Conservation (phyloP, 2,113 vertebrate species). For the Eudorcas thomsonii region DNA sequence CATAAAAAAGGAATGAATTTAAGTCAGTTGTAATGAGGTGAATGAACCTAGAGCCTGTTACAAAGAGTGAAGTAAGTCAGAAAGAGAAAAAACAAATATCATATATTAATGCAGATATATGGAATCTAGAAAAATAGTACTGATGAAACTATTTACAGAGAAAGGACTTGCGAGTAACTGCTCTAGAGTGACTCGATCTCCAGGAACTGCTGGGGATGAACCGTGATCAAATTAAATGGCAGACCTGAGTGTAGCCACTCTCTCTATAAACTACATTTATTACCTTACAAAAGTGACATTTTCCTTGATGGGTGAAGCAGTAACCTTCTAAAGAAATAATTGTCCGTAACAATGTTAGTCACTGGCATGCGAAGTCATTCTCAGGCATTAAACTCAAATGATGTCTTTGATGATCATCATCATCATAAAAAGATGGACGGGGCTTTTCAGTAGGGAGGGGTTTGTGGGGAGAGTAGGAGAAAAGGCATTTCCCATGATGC, state of each 20-base stretch:
- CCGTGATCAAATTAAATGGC: constrained; percentile 30
- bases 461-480: background rate
- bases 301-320: constrained; percentile 3
- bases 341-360: background rate
- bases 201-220: background rate
- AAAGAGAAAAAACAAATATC: background rate
- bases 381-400: background rate
- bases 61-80: background rate
- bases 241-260: background rate
- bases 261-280: constrained; percentile 48
- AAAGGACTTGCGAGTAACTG: background rate
- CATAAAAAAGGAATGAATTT: background rate
- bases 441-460: background rate
- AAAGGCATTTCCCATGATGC: background rate
- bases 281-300: constrained; percentile 42
- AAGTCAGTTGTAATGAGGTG: background rate
- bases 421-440: constrained; percentile 16
- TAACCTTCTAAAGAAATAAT: constrained; percentile 40
- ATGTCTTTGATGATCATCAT: constrained; percentile 24
- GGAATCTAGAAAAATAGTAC: background rate
- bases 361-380: background rate
- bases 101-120: background rate
- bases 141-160: background rate
- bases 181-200: constrained; percentile 3
- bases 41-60: background rate